Evolutionary conservation across 2,797 vertebrate genomes (phyloP).

Genomic region (Lagorchestes hirsutus): DNA sequence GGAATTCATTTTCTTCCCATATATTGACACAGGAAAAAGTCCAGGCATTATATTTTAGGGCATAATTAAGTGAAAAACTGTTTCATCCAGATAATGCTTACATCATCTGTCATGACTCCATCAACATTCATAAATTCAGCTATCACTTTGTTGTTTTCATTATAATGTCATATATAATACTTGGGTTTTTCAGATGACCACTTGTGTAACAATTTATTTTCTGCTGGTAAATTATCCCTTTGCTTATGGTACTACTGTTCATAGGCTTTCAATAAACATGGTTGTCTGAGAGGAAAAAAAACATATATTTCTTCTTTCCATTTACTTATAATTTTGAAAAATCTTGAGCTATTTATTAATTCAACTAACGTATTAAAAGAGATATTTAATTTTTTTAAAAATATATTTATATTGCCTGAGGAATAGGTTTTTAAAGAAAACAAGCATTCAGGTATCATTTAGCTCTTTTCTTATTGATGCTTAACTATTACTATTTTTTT

Average conservation of each 20-base stretch:
- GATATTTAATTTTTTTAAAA: neutral
- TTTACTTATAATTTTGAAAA: neutral
- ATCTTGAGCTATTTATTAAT: neutral
- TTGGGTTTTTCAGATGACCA: neutral
- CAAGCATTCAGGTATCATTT: neutral
- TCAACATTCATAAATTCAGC: neutral
- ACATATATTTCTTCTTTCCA: neutral
- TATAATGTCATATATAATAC: neutral
- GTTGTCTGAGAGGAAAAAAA: neutral
- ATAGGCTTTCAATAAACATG: neutral
- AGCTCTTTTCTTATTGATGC: slow-evolving; percentile 7
- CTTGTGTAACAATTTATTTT: neutral
- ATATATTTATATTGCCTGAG: neutral
- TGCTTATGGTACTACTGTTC: neutral
- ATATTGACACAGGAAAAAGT: neutral
- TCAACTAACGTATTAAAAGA: neutral
- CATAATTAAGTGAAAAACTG: neutral
- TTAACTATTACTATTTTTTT: slow-evolving; percentile 4
- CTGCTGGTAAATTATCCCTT: neutral
- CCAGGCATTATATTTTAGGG: neutral
- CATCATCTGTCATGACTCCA: neutral
- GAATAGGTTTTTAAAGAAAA: neutral
- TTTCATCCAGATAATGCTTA: neutral
- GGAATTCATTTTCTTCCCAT: neutral
- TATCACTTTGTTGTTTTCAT: neutral